Base-by-base conservation (phyloP, 2,797 vertebrate genomes). In the Delichon dasypus region DNA sequence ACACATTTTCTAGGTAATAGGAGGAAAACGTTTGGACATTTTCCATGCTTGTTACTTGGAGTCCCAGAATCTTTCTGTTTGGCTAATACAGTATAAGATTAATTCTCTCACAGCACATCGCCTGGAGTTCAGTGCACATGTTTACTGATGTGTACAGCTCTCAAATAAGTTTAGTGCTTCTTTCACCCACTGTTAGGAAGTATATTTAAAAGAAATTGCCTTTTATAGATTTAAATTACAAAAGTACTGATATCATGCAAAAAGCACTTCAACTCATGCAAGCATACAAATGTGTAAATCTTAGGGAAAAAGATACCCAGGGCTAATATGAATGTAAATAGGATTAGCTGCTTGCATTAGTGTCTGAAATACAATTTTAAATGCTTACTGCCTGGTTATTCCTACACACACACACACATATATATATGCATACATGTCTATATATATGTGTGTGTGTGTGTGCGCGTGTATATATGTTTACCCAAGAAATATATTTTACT, bases 321-420 rank as follows among this genome's bases (percentile, higher is more conserved):
- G 98, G 98, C 98, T 98, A 98, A 98, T 99, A 98, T 98, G 98
- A 99, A 99, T 99, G 98, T 98, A 99, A 99, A 99, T 99, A 98
- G 98, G 98, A 99, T 99, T 99, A 99, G 98, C 98, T 97, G 97
- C 94, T 97, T 98, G 98, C 98, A 98, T 99, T 98, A 98, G 98
- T 98, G 97, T 97, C 96, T 98, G 98, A 98, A 98, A 98, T 98
- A 98, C 98, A 98, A 98, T 98, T 98, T 98, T 98, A 97, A 98
- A 98, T 97, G 96, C 97, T 98, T 98, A 94, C 97, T 97, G 97
- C 97, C 97, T 95, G 96, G 97, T 94, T 97, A 98, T 97, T 98
- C 97, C 97, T 98, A 98, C 84, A 96, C 95, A 98, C 96, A 97
- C 94, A 64, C 68, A 58, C 88, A 10, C 7, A 44, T 80, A 66